Conservation (phyloP, 2,888 invertebrate genomes). For the Heliothis peltigera region DNA sequence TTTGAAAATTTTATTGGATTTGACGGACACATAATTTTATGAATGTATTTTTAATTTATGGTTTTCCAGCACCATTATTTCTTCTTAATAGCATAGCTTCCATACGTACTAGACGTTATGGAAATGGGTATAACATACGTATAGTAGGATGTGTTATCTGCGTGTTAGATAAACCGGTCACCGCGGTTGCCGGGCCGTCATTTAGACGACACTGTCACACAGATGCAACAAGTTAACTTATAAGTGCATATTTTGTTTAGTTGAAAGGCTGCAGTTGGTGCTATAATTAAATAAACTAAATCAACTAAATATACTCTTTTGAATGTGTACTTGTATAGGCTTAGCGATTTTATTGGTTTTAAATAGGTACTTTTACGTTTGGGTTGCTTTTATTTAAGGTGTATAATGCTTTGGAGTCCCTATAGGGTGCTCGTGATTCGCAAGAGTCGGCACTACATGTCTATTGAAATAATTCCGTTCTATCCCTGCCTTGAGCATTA, state of each 20-base stretch:
- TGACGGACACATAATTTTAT: constrained; percentile 4
- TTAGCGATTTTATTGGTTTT: background rate
- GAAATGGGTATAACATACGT: constrained; percentile 14
- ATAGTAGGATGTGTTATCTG: constrained; percentile 45
- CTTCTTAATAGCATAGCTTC: background rate
- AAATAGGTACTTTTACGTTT: too few species aligned
- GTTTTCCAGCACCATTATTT: constrained; percentile 12
- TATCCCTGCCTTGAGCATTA: too few species aligned
- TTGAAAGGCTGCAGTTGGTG: constrained; percentile 1
- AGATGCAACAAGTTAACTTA: constrained; percentile 25
- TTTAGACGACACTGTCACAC: constrained; percentile 21
- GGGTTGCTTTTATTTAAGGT: too few species aligned
- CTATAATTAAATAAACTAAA: constrained; percentile 1
- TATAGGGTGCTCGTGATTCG: too few species aligned
- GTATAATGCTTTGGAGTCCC: too few species aligned
- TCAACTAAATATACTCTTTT: too few species aligned
- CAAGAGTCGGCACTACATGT: too few species aligned
- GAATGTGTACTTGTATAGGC: background rate
- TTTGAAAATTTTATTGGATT: too few species aligned
- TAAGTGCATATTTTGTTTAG: constrained; percentile 1
- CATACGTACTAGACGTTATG: constrained; percentile 22
- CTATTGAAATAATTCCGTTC: background rate
- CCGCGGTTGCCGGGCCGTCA: background rate
- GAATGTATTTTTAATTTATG: too few species aligned
- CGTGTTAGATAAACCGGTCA: constrained; percentile 39